A percentile compares a stretch with the other conserved stretches of the same genome.
Evolutionary conservation across 2,797 vertebrate genomes (phyloP).

Genomic region (Acanthurus leucopareius): DNA sequence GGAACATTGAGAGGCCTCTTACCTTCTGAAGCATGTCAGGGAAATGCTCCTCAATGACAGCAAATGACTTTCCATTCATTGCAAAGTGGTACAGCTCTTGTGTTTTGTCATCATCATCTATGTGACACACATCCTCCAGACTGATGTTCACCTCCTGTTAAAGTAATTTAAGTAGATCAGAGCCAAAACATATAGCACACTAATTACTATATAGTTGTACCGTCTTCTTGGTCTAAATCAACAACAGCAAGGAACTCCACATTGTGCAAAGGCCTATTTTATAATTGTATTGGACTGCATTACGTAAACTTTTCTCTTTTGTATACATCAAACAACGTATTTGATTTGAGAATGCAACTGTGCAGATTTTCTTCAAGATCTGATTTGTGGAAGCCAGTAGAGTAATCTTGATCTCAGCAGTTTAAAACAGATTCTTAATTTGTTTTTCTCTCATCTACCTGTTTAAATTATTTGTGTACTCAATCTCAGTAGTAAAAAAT

Average conservation of each 20-base stretch:
- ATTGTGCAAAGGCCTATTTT: neutral
- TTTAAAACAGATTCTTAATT: neutral
- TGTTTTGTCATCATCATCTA: slow-evolving; percentile 80
- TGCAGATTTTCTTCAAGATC: too few relatives aligned
- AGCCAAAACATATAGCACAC: neutral
- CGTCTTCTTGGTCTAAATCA: neutral
- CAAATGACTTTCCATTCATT: slow-evolving; percentile 98
- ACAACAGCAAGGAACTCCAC: neutral
- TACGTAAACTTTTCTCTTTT: neutral
- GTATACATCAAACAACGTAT: too few relatives aligned
- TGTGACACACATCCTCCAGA: slow-evolving; percentile 86
- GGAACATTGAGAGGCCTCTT: neutral
- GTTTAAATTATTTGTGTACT: neutral
- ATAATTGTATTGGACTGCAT: slow-evolving; percentile 5
- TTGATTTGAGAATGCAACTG: neutral
- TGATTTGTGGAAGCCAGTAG: neutral
- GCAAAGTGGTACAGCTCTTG: slow-evolving; percentile 94
- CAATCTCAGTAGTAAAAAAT: neutral
- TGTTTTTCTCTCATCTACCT: neutral
- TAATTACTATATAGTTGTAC: neutral
- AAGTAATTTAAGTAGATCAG: slow-evolving; percentile 8
- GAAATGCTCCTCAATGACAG: slow-evolving; percentile 95
- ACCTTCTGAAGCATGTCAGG: slow-evolving; percentile 98
- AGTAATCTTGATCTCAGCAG: neutral
- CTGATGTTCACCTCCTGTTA: slow-evolving; percentile 92